Conservation (phyloP, 2,113 vertebrate genomes). For the Struthidea cinerea region DNA sequence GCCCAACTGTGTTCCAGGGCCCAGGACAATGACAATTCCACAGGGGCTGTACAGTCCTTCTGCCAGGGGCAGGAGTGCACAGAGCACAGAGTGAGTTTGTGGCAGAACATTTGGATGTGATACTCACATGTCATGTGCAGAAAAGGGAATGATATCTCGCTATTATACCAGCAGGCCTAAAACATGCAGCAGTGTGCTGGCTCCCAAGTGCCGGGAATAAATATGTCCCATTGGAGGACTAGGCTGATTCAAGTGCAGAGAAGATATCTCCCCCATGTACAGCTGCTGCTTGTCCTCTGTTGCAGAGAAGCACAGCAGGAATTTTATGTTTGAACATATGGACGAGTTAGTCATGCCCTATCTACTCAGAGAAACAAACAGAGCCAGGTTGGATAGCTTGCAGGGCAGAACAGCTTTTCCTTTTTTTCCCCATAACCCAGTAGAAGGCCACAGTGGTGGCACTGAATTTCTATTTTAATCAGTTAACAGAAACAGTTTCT, state of each 20-base stretch:
- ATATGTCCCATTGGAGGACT: neutral
- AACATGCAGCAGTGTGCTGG: neutral
- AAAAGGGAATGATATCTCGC: neutral
- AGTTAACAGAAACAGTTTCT: neutral
- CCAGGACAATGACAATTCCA: neutral
- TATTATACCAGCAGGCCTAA: neutral
- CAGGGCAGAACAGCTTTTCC: constrained; percentile 15
- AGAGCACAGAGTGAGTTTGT: neutral
- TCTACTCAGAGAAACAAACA: constrained; percentile 57
- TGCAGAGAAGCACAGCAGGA: constrained; percentile 51
- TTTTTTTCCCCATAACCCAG: neutral
- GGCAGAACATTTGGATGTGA: neutral
- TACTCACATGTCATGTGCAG: neutral
- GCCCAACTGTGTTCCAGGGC: neutral
- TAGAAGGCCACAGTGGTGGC: neutral
- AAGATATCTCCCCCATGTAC: neutral
- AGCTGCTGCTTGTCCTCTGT: constrained; percentile 44
- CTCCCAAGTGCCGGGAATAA: constrained; percentile 9
- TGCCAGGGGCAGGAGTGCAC: neutral
- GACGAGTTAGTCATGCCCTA: constrained; percentile 62
- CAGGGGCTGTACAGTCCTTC: neutral
- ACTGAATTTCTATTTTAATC: constrained; percentile 37
- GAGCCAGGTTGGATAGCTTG: constrained; percentile 45
- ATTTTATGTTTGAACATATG: constrained; percentile 61
- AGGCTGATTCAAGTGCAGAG: neutral